These are phyloP conservation scores for Phymorhynchus buccinoides DNA, from an alignment of 1,140 invertebrate species.

Conservation along the genomic window DNA sequence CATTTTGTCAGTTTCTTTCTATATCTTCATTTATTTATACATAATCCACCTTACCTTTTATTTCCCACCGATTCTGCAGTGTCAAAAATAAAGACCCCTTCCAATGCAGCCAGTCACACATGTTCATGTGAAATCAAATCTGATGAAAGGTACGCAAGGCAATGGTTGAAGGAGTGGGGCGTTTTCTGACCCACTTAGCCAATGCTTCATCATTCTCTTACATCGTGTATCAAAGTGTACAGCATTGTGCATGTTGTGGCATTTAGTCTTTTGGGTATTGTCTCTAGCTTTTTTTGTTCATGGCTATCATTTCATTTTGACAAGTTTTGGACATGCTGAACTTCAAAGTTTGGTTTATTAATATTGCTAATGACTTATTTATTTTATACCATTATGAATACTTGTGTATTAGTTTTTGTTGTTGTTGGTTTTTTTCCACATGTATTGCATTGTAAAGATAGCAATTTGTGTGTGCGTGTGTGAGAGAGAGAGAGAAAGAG, in stretches of 20 bases:
- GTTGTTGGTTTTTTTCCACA: no score
- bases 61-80: neutral
- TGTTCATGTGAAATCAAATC: neutral
- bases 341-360: neutral
- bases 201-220: neutral
- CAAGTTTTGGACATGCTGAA: neutral
- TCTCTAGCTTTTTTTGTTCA: neutral
- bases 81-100: neutral
- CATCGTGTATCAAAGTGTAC: neutral
- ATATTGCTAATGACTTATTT: neutral
- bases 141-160: neutral
- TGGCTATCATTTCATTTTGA: neutral
- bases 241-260: slow-evolving; percentile 31
- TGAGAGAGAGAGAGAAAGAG: no score
- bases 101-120: neutral
- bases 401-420: neutral
- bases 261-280: slow-evolving; percentile 7
- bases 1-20: neutral
- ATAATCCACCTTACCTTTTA: neutral
- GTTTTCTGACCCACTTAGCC: no score
- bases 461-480: neutral
- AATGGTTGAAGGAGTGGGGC: neutral
- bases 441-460: neutral
- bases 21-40: neutral
- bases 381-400: neutral